A percentile compares a stretch with the other conserved stretches of the same genome.
These are phyloP conservation scores for Drosophila punjabiensis DNA, from an alignment of 1,140 invertebrate species.

Conservation along the genomic window DNA sequence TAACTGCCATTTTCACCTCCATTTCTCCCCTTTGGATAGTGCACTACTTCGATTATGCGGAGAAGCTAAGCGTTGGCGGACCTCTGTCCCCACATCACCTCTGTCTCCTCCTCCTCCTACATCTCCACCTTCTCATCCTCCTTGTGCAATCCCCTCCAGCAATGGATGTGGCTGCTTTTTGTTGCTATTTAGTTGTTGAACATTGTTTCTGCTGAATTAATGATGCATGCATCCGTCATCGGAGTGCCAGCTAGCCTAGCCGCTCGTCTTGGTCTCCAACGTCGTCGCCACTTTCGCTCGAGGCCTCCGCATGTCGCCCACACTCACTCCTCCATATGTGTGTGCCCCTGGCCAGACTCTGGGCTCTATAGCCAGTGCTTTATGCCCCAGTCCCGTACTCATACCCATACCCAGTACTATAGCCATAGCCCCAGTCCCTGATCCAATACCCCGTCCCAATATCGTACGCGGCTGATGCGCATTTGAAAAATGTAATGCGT, in stretches of 20 bases:
- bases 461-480: conserved; percentile 20
- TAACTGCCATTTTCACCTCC: background rate
- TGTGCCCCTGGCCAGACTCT: conserved; percentile 23
- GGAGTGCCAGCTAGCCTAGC: conserved; percentile 48
- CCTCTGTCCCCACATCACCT: conserved; percentile 27
- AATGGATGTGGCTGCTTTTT: conserved; percentile 19
- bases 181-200: conserved; percentile 49
- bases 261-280: conserved; percentile 39
- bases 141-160: background rate
- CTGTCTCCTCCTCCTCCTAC: background rate
- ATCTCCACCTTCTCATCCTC: background rate
- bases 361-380: conserved; percentile 29
- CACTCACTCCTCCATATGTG: conserved; percentile 24
- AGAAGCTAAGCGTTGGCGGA: conserved; percentile 43
- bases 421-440: conserved; percentile 4
- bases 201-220: conserved; percentile 76
- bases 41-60: conserved; percentile 57
- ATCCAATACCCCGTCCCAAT: conserved; percentile 17
- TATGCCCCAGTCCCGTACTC: conserved; percentile 5
- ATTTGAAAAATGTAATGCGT: conserved; percentile 76
- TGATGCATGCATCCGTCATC: conserved; percentile 83
- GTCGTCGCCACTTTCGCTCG: conserved; percentile 64
- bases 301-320: conserved; percentile 50
- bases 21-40: conserved; percentile 4
- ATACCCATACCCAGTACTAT: background rate